A percentile compares a stretch with the other conserved stretches of the same genome.
phyloP scores from a whole-genome alignment of 2,888 invertebrate species.

The Mesodorylaimus sp. region DNA sequence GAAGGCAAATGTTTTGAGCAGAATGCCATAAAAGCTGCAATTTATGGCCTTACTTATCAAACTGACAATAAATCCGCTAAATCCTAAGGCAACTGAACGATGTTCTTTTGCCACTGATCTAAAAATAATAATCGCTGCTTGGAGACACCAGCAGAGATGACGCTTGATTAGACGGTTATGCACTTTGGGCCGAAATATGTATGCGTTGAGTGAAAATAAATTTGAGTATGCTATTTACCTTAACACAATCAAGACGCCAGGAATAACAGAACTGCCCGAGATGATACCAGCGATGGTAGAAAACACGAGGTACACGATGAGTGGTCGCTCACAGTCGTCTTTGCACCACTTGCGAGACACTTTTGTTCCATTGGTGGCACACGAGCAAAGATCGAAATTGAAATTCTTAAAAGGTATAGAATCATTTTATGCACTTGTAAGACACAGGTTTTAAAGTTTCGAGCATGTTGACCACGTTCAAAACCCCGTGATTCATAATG shows the following conservation, averaged over 20 bases:
- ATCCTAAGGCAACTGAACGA: slow-evolving; percentile 9
- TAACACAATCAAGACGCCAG: slow-evolving; percentile 26
- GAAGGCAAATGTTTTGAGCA: slow-evolving; percentile 2
- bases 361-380: slow-evolving; percentile 12
- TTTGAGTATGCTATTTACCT: slow-evolving; percentile 13
- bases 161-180: neutral
- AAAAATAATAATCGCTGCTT: neutral
- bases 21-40: neutral
- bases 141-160: neutral
- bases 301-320: slow-evolving; percentile 6
- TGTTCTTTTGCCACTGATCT: slow-evolving; percentile 7
- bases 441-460: too few relatives aligned
- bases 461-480: too few relatives aligned
- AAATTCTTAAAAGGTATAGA: slow-evolving; percentile 8
- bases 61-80: slow-evolving; percentile 19
- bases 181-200: neutral
- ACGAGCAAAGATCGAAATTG: too few relatives aligned
- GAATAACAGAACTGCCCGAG: slow-evolving; percentile 26
- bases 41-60: slow-evolving; percentile 17
- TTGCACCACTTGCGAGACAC: slow-evolving; percentile 4
- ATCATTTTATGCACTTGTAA: too few relatives aligned
- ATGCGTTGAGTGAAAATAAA: neutral
- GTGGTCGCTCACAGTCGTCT: slow-evolving; percentile 16
- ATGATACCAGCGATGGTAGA: slow-evolving; percentile 22
- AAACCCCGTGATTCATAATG: too few relatives aligned